Evolutionary conservation across 2,797 vertebrate species (phyloP).

Genomic region (Cyclopterus lumpus): DNA sequence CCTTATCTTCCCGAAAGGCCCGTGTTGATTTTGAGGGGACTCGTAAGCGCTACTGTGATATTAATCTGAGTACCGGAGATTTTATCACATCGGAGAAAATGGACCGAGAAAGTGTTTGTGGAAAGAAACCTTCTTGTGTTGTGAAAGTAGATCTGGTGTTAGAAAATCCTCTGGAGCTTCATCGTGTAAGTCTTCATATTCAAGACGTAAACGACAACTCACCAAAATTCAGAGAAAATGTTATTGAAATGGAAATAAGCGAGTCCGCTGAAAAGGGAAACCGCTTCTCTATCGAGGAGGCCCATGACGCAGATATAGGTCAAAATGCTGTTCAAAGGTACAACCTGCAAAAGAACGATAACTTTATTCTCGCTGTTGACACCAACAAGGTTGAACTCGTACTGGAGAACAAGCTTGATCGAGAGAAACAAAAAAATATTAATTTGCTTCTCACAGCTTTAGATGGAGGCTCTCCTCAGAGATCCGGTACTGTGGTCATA

Average conservation of each 20-base stretch:
- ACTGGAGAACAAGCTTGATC: slow-evolving; percentile 46
- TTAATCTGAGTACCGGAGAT: slow-evolving; percentile 56
- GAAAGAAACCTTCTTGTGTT: slow-evolving; percentile 42
- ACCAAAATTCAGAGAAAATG: slow-evolving; percentile 69
- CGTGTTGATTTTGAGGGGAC: slow-evolving; percentile 42
- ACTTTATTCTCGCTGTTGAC: slow-evolving; percentile 41
- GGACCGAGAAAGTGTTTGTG: slow-evolving; percentile 57
- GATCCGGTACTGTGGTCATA: slow-evolving; percentile 61
- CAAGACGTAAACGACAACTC: slow-evolving; percentile 81
- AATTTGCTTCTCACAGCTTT: slow-evolving; percentile 59
- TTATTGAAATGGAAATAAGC: slow-evolving; percentile 68
- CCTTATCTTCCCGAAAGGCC: slow-evolving; percentile 20
- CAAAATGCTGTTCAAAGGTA: slow-evolving; percentile 69
- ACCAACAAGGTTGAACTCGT: slow-evolving; percentile 45
- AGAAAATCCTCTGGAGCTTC: slow-evolving; percentile 52
- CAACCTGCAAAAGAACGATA: slow-evolving; percentile 45
- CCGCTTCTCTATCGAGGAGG: slow-evolving; percentile 74
- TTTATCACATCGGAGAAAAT: slow-evolving; percentile 36
- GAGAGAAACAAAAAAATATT: slow-evolving; percentile 29
- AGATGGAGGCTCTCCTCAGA: slow-evolving; percentile 67
- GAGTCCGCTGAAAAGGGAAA: slow-evolving; percentile 71
- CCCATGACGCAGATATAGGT: slow-evolving; percentile 81
- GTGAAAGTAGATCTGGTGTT: slow-evolving; percentile 54
- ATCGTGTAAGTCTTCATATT: slow-evolving; percentile 66
- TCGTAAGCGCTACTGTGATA: slow-evolving; percentile 43